Percentiles rank a stretch among this genome's conserved stretches.
Evolutionary conservation across 2,113 vertebrate genomes (phyloP).

Genomic region (Nanger granti): DNA sequence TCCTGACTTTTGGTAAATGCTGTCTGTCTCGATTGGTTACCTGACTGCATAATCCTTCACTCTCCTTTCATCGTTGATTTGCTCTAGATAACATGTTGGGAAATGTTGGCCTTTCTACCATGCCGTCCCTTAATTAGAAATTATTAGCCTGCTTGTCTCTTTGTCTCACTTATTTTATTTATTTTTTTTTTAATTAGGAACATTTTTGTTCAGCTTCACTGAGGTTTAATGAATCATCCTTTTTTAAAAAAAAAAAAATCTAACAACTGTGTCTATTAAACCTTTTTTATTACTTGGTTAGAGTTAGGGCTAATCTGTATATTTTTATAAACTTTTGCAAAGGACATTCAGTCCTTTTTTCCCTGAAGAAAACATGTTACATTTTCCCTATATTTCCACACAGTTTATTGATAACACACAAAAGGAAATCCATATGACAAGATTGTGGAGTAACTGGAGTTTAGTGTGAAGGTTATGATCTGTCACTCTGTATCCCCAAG

Average conservation of each 20-base stretch:
- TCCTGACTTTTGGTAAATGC: neutral
- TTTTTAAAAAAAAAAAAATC: neutral
- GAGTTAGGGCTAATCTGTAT: neutral
- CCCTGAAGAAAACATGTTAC: neutral
- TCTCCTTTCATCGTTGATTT: neutral
- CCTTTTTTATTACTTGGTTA: neutral
- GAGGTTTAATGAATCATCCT: neutral
- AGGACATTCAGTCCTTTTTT: neutral
- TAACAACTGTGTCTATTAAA: neutral
- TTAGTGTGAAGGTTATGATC: neutral
- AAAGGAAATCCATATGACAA: neutral
- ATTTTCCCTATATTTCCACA: neutral
- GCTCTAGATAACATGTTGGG: neutral
- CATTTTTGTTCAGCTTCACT: neutral
- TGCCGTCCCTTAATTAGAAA: neutral
- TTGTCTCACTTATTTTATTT: neutral
- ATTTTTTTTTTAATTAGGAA: neutral
- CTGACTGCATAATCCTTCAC: fast-evolving
- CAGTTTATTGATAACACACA: neutral
- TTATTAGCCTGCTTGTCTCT: neutral
- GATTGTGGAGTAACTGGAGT: neutral
- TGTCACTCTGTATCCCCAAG: neutral
- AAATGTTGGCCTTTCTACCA: neutral
- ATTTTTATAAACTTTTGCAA: neutral
- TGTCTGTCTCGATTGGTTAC: fast-evolving